Base-by-base conservation (phyloP, 30 jellyfish, hydroid and myxozoan species). In the Phacellophora camtschatica region DNA sequence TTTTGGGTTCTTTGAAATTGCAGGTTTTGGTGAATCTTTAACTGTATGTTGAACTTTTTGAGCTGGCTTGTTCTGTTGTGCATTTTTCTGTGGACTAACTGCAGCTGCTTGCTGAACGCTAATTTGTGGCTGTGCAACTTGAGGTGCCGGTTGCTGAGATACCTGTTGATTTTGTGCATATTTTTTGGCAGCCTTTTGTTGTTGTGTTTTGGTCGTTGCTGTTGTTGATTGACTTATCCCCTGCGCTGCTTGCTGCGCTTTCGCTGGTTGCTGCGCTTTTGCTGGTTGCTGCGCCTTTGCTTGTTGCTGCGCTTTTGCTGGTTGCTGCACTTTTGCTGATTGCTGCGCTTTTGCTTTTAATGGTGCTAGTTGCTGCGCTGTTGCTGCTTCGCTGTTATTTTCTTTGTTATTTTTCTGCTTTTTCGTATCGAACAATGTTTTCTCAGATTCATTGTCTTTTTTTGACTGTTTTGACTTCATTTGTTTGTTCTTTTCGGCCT, bases 311-410 rank as follows among this genome's bases (percentile, higher is more conserved):
- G 55, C 18, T 25, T 56, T 32, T 49, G 74, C 49, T 7, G 54
- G 16, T 22, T 66, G 31, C 37, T 66, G 81, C 18, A 32, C 24
- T 23, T 35, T n/a, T 13, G 81, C 41, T 35, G 7, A 13, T 20
- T 5, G 15, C n/a, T 23, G 11, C 5, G 55, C 7, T 29, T 56
- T 57, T 49, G 74, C 49, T 7, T 48, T n/a, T 31, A 9, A 8
- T 66, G 81, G 53, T 35, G 66, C 36, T n/a, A n/a, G n/a, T 42
- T 66, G 65, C 41, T 66, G 81, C n/a, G 35, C 34, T 19, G 62
- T 16, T 13, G 39, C 63, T 35, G 57, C 50, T 11, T 72, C 22
- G 10, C 66, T 20, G 22, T 34, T 58, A 35, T 50, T 39, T 37
- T 28, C 50, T 5, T 28, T 75, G 42, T 6, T 24, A 28, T 24